A percentile compares a stretch with the other conserved stretches of the same genome.
Evolutionary conservation across 2,888 invertebrate genomes (phyloP).

Genomic region (Diplolepis rosae): DNA sequence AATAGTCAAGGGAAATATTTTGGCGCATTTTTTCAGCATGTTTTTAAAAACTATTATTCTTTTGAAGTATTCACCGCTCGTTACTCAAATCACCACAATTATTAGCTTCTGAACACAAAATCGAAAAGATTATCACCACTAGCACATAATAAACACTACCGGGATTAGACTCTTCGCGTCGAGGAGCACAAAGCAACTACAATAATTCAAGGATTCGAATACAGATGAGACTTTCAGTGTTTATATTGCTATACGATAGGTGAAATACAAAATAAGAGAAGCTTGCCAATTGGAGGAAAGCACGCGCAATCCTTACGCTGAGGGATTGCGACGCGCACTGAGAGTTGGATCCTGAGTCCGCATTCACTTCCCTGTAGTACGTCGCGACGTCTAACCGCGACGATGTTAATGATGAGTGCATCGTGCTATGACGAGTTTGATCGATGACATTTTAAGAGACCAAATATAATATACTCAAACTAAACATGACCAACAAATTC

Average conservation of each 20-base stretch:
- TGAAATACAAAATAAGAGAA: background rate
- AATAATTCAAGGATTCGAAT: background rate
- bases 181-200: background rate
- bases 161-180: background rate
- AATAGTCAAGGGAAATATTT: background rate
- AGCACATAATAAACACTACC: no score
- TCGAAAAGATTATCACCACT: background rate
- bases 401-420: background rate
- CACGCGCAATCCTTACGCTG: conserved; percentile 14
- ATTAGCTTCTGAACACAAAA: no score
- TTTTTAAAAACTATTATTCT: background rate
- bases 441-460: conserved; percentile 6
- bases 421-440: background rate
- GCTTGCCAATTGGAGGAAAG: background rate
- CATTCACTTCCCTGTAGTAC: background rate
- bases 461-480: no score
- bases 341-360: background rate
- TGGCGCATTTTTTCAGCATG: background rate
- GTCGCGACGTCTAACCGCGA: conserved; percentile 14
- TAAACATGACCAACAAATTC: no score
- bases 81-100: background rate
- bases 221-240: background rate
- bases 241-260: background rate
- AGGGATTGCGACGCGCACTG: conserved; percentile 11
- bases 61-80: background rate